Base-by-base conservation (phyloP, 2,113 vertebrate genomes). In the Mastomys natalensis region DNA sequence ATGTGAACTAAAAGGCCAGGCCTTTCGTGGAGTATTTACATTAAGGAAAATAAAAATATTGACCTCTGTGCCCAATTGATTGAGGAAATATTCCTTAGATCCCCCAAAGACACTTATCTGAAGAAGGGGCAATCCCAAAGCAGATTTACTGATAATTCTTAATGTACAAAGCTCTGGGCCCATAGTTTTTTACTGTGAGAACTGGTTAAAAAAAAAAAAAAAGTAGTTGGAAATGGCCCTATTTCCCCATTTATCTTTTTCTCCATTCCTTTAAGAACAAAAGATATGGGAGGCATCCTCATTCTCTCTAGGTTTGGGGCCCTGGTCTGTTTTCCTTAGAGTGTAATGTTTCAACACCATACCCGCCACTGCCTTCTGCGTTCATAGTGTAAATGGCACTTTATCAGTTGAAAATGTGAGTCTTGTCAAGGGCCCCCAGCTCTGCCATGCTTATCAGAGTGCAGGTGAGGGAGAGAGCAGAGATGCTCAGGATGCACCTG, bases 391-490 rank as follows among this genome's bases (percentile, higher is more conserved):
- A 98, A 98, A 97, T 97, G 95, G 96, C 96, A 97, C 97, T 98
- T 98, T 97, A 97, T 98, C 96, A 93, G 87, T 88, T 98, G 97
- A 97, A 98, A 98, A 98, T 98, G 95, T 97, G 97, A 98, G 94
- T 86, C 97, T 97, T 98, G 97, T 98, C 98, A 98, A 96, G 80
- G 77, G 64, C 96, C 95, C 96, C 97, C 94, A 91, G 95, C 91
- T 98, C 97, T 98, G 97, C 98, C 97, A 98, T 48, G 94, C 98
- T 98, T 98, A 98, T 98, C 98, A 97, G 95, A 92, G 70, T 68
- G 81, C 64, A n/a, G 24, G 68, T 77, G 26, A 94, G 95, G 92
- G 95, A 85, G 95, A 87, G 89, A 91, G 96, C 22, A 19, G 94
- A 98, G 97, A 97, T 90, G 43, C 92, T 0, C 76, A 87, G 97